Percentiles rank a stretch among this genome's conserved stretches.
Conservation (phyloP, 2,113 vertebrate species). For the Corydoras sp. region DNA sequence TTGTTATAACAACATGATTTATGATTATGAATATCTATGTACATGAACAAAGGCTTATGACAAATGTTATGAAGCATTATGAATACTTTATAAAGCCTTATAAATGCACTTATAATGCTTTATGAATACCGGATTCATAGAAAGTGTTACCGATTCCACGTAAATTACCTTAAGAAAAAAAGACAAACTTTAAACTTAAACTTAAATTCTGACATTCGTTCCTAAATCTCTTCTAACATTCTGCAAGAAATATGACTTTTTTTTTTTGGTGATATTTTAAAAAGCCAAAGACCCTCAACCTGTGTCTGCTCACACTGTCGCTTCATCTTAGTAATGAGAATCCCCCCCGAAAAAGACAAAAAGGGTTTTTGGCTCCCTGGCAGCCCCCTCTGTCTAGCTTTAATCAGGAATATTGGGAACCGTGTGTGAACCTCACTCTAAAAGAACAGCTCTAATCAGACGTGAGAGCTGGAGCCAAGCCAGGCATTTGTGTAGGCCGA, state of each 20-base stretch:
- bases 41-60: too few relatives aligned
- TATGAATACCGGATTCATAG: too few relatives aligned
- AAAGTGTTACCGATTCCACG: too few relatives aligned
- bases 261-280: neutral
- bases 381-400: constrained; percentile 23
- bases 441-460: constrained; percentile 32
- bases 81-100: too few relatives aligned
- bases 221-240: too few relatives aligned
- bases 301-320: constrained; percentile 10
- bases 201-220: too few relatives aligned
- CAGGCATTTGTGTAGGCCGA: constrained; percentile 20
- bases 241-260: neutral
- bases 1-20: too few relatives aligned
- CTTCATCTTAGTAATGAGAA: constrained; percentile 18
- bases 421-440: constrained; percentile 32
- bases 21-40: too few relatives aligned
- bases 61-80: too few relatives aligned
- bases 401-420: constrained; percentile 43
- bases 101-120: too few relatives aligned
- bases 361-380: constrained; percentile 27
- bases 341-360: constrained; percentile 23
- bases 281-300: constrained; percentile 6
- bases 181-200: too few relatives aligned
- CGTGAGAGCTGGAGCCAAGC: constrained; percentile 21
- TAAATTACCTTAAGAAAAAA: too few relatives aligned